These are phyloP conservation scores for Pseudopodoces humilis DNA, from an alignment of 2,113 vertebrate genomes.

Conservation along the genomic window DNA sequence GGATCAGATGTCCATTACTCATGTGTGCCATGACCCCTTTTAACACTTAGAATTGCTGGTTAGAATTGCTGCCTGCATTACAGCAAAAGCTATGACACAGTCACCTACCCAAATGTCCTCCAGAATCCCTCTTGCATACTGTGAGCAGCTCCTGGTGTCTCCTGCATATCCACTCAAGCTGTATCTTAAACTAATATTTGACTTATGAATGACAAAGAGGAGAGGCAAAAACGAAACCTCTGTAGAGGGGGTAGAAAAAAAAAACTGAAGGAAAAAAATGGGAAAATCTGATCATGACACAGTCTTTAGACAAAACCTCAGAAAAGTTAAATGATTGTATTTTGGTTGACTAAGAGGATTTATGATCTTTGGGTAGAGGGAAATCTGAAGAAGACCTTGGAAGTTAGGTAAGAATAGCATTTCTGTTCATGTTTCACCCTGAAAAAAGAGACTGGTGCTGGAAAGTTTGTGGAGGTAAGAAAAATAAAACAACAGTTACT, in stretches of 20 bases:
- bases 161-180: background rate
- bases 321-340: background rate
- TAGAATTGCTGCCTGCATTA: background rate
- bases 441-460: background rate
- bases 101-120: background rate
- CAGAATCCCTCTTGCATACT: background rate
- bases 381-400: background rate
- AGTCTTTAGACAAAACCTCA: background rate
- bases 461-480: background rate
- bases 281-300: background rate
- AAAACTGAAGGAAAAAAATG: background rate
- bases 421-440: background rate
- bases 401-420: background rate
- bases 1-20: background rate
- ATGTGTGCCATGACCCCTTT: background rate
- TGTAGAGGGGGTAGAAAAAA: background rate
- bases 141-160: background rate
- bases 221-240: background rate
- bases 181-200: constrained; percentile 20
- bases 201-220: background rate
- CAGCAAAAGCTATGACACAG: background rate
- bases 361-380: background rate
- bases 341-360: background rate
- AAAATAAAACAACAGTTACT: background rate
- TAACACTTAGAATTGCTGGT: background rate